A percentile compares a stretch with the other conserved stretches of the same genome.
These are phyloP conservation scores for Zaprionus lineosus DNA, from an alignment of 2,888 invertebrate genomes.

Conservation along the genomic window DNA sequence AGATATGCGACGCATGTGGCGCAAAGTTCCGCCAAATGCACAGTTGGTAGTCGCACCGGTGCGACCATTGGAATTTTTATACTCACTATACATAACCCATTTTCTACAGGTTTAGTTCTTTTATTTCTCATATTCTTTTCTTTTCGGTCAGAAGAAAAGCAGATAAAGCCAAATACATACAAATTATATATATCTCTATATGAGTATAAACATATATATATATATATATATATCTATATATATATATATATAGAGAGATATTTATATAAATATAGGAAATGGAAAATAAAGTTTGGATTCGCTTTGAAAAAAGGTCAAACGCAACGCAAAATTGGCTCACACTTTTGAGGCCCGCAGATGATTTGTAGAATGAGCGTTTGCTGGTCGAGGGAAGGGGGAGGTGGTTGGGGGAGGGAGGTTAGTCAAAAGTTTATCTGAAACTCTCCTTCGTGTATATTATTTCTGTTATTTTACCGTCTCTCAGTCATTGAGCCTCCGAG, in stretches of 20 bases:
- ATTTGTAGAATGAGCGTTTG: too few species aligned
- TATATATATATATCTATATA: constrained; percentile 21
- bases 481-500: too few species aligned
- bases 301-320: constrained; percentile 65
- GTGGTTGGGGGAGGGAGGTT: not conserved
- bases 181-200: too few species aligned
- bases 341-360: constrained; percentile 18
- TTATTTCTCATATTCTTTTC: too few species aligned
- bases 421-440: constrained; percentile 60
- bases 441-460: constrained; percentile 12
- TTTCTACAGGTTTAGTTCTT: constrained; percentile 63
- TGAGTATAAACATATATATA: constrained; percentile 7
- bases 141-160: too few species aligned
- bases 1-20: constrained; percentile 76
- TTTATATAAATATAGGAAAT: constrained; percentile 20
- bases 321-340: constrained; percentile 68
- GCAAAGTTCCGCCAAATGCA: constrained; percentile 78
- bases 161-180: too few species aligned
- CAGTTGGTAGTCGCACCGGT: constrained; percentile 64
- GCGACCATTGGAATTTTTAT: constrained; percentile 54
- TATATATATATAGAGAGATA: too few species aligned
- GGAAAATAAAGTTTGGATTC: constrained; percentile 22
- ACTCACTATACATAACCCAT: constrained; percentile 49
- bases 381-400: not conserved
- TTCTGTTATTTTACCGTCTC: too few species aligned